phyloP scores from a whole-genome alignment of 2,113 vertebrate species.

The Leucopternis melanops region DNA sequence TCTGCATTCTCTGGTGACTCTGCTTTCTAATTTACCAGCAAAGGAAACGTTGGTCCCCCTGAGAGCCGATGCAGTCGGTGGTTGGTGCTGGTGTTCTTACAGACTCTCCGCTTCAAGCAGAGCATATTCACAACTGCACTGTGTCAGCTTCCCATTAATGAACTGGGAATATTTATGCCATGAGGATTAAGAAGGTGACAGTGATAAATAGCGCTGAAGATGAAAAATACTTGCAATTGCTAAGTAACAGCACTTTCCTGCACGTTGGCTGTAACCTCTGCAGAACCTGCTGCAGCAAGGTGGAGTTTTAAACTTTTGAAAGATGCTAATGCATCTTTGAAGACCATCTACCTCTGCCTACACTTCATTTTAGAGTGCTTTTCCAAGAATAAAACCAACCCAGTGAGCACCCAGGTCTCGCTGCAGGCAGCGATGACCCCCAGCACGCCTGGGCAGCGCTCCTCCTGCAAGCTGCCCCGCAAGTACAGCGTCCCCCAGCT shows the following conservation, averaged over 20 bases:
- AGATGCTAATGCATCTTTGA: not conserved
- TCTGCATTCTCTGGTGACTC: not conserved
- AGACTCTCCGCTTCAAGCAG: not conserved
- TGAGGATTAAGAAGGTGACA: not conserved
- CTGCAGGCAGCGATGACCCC: fast-evolving
- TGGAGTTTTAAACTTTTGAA: not conserved
- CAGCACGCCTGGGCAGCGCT: fast-evolving
- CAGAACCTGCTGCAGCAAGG: not conserved
- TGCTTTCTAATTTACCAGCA: not conserved
- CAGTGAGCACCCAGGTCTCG: fast-evolving
- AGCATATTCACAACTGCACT: not conserved
- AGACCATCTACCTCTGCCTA: not conserved
- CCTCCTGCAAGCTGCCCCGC: not conserved
- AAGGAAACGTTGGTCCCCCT: fast-evolving
- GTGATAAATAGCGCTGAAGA: not conserved
- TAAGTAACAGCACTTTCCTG: not conserved
- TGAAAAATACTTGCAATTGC: not conserved
- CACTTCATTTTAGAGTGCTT: not conserved
- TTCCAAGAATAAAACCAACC: not conserved
- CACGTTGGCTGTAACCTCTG: not conserved
- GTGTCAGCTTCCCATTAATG: not conserved
- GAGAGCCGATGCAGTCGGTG: fast-evolving
- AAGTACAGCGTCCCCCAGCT: not conserved
- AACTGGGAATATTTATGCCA: not conserved
- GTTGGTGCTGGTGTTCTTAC: not conserved